Percentiles rank a stretch among this genome's conserved stretches.
These are phyloP conservation scores for Dilophus febrilis DNA, from an alignment of 2,888 invertebrate genomes.

Conservation along the genomic window DNA sequence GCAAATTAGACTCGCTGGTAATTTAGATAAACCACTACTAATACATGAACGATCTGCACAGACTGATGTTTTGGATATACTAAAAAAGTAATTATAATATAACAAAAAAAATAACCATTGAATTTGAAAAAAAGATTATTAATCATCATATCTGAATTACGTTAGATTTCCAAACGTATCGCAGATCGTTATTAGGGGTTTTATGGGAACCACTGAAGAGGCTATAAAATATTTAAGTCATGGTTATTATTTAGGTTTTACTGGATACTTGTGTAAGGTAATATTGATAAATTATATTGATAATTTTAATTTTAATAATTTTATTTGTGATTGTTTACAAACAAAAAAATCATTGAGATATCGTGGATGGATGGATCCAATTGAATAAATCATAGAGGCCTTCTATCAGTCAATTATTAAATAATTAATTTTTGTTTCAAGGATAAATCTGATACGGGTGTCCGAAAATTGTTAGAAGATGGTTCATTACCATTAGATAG, in stretches of 20 bases:
- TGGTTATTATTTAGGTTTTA: slow-evolving; percentile 73
- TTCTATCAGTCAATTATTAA: too few species aligned
- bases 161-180: slow-evolving; percentile 37
- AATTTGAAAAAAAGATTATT: slow-evolving; percentile 9
- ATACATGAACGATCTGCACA: slow-evolving; percentile 88
- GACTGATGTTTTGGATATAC: slow-evolving; percentile 61
- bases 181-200: slow-evolving; percentile 78
- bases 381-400: too few species aligned
- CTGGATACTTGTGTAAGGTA: slow-evolving; percentile 38
- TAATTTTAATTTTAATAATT: too few species aligned
- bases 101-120: slow-evolving; percentile 27
- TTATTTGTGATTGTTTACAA: too few species aligned
- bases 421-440: too few species aligned
- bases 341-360: too few species aligned
- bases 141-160: slow-evolving; percentile 5
- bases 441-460: slow-evolving; percentile 83
- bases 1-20: slow-evolving; percentile 72
- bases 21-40: slow-evolving; percentile 70
- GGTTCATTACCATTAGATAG: slow-evolving; percentile 67
- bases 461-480: slow-evolving; percentile 65
- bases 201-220: slow-evolving; percentile 75
- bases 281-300: slow-evolving; percentile 3
- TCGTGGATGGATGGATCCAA: too few species aligned
- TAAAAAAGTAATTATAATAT: slow-evolving; percentile 28
- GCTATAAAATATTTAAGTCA: slow-evolving; percentile 66